Conservation (phyloP, 1,140 invertebrate species). For the Vanessa tameamea region DNA sequence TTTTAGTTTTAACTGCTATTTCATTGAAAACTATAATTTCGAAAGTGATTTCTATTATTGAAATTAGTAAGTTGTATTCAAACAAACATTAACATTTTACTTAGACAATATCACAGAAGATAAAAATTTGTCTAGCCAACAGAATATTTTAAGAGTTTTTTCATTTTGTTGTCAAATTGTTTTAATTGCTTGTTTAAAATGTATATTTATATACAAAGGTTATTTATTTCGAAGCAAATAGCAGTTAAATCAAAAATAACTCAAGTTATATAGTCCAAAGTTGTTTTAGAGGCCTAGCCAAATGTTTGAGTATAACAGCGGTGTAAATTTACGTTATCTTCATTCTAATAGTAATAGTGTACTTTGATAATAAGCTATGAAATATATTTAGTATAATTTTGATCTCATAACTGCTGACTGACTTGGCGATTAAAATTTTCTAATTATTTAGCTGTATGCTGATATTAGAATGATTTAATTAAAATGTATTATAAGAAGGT, state of each 20-base stretch:
- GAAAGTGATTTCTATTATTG: background rate
- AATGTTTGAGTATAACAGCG: constrained; percentile 23
- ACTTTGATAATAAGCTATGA: constrained; percentile 34
- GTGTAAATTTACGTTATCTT: constrained; percentile 32
- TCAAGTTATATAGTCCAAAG: constrained; percentile 31
- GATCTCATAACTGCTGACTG: constrained; percentile 70
- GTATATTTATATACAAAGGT: too few relatives aligned
- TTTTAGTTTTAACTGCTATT: constrained; percentile 21
- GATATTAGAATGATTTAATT: constrained; percentile 36
- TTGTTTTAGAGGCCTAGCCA: constrained; percentile 43
- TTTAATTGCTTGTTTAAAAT: too few relatives aligned
- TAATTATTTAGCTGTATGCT: constrained; percentile 45
- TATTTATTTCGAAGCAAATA: background rate
- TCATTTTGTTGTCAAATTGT: too few relatives aligned
- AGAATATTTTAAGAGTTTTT: too few relatives aligned
- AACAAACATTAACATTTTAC: too few relatives aligned
- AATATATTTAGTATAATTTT: constrained; percentile 43
- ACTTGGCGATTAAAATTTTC: constrained; percentile 53
- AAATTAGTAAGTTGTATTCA: too few relatives aligned
- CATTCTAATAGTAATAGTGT: constrained; percentile 39
- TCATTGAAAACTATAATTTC: background rate
- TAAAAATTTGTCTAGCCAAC: too few relatives aligned
- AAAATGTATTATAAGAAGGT: constrained; percentile 41
- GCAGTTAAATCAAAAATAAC: constrained; percentile 23
- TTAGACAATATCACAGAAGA: too few relatives aligned